Base-by-base conservation (phyloP, 2,797 vertebrate genomes). In the Malurus splendens region DNA sequence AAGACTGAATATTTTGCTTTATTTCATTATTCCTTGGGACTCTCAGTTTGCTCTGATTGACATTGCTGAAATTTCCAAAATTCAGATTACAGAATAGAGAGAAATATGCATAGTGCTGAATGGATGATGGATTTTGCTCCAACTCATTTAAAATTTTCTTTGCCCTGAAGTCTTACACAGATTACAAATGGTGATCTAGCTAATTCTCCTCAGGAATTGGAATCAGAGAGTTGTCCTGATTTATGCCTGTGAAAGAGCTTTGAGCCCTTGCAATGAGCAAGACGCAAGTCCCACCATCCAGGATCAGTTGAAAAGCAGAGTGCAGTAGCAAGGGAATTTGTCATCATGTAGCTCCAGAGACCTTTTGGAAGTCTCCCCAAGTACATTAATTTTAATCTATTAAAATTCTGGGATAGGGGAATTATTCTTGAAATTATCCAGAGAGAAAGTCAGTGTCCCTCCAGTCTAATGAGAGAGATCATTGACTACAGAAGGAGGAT, bases 1-100 rank as follows among this genome's bases (percentile, higher is more conserved):
- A 84, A 79, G 44, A 45, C 22, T 30, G 36, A 57, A 38, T 87
- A 41, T 70, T 85, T 87, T 86, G 19, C 44, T 90, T 79, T 51
- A 81, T 86, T 90, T 86, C 12, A 42, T 90, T 74, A 47, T 86
- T 94, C 54, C n/a, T 74, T 64, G 54, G 39, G 74, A 57, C 47
- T 89, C 82, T 87, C 14, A 25, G 22, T 67, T 93, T 87, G 32
- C 44, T 81, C n/a, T 93, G 71, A 79, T 19, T 82, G 64, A 89
- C 62, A 25, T 11, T 84, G 19, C 74, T 92, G 82, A 42, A 91
- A 79, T 86, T 93, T 87, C 74, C 71, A 45, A 72, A 70, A 64
- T 42, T 86, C 50, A 92, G 79, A 86, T 93, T 83, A 90, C 45
- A 84, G 61, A 62, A 28, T 44, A 57, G 61, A 72, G 60, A 79